These are phyloP conservation scores for Arvicola amphibius DNA, from an alignment of 2,797 vertebrate genomes.

Conservation along the genomic window DNA sequence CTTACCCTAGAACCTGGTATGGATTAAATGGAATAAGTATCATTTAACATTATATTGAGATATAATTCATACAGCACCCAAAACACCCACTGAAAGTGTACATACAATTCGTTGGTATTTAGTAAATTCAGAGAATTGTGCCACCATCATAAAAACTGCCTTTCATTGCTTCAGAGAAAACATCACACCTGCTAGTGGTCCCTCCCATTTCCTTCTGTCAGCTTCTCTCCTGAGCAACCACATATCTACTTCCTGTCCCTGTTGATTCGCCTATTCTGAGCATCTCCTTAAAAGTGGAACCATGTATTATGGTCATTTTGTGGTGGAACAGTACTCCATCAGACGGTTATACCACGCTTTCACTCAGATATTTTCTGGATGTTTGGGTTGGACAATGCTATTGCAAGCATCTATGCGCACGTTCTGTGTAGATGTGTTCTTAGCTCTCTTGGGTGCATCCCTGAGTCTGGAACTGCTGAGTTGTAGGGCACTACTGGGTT, in stretches of 20 bases:
- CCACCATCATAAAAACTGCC: not conserved
- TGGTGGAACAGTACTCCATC: not conserved
- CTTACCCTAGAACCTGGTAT: not conserved
- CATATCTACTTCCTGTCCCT: not conserved
- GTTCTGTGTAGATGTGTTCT: not conserved
- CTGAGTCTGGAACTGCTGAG: not conserved
- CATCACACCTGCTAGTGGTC: not conserved
- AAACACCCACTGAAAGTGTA: not conserved
- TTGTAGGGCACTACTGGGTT: not conserved
- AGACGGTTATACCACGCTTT: not conserved
- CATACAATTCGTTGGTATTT: not conserved
- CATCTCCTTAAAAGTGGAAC: not conserved
- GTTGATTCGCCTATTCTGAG: not conserved
- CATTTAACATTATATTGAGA: conserved; percentile 15
- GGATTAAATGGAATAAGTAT: not conserved
- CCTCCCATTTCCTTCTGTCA: not conserved
- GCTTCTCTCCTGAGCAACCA: not conserved
- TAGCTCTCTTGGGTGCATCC: not conserved
- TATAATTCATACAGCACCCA: not conserved
- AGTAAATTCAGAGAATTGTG: not conserved
- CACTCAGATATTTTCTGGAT: not conserved
- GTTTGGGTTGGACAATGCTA: not conserved
- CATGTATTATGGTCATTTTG: not conserved
- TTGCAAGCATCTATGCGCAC: not conserved
- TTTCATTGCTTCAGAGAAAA: not conserved